A percentile compares a stretch with the other conserved stretches of the same genome.
Conservation (phyloP, 53 echinoderm and acorn worm genomes). For the Paracentrotus lividus region DNA sequence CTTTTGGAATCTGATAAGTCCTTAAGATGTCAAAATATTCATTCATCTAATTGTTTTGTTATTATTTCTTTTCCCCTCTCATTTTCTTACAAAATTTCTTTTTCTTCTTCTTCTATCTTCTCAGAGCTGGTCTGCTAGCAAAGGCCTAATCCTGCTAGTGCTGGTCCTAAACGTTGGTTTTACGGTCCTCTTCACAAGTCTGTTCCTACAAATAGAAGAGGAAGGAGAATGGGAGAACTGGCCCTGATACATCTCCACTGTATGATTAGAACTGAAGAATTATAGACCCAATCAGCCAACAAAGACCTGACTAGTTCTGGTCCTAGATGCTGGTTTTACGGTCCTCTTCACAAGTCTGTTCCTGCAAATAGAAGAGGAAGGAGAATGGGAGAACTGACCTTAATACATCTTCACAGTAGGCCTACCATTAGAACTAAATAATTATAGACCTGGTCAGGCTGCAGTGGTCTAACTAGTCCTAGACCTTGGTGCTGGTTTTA, state of each 20-base stretch:
- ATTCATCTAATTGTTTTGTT: neutral
- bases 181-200: conserved; percentile 80
- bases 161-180: conserved; percentile 79
- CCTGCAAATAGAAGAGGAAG: conserved; percentile 81
- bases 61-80: neutral
- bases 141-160: conserved; percentile 82
- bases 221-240: conserved; percentile 80
- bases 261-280: neutral
- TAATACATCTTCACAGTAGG: conserved; percentile 1
- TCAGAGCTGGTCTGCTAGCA: conserved; percentile 90
- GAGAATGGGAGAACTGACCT: conserved; percentile 80
- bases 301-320: conserved; percentile 83
- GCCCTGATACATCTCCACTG: conserved; percentile 66
- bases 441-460: neutral
- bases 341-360: conserved; percentile 85
- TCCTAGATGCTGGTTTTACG: conserved; percentile 71
- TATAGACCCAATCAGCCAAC: neutral
- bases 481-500: conserved; percentile 69
- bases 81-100: too few species aligned
- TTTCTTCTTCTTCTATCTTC: neutral
- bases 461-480: conserved; percentile 86
- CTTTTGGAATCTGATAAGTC: too few species aligned
- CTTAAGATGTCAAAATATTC: too few species aligned
- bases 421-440: neutral
- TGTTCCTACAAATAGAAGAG: conserved; percentile 85